phyloP scores from a whole-genome alignment of 2,113 vertebrate species.

The Peromyscus californicus region DNA sequence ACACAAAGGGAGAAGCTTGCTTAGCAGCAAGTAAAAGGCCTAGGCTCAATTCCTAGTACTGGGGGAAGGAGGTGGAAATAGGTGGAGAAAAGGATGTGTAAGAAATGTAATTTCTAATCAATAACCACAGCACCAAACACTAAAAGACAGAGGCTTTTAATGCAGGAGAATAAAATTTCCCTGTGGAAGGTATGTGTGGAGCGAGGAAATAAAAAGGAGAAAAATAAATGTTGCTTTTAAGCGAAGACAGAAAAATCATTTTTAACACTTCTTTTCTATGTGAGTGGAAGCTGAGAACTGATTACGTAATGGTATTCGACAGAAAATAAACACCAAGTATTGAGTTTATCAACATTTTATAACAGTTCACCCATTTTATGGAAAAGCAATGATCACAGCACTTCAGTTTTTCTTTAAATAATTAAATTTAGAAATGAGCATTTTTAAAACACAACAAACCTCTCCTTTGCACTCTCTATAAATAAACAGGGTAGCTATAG shows the following conservation, averaged over 20 bases:
- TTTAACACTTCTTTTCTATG: background rate
- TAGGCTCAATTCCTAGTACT: background rate
- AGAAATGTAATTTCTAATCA: constrained; percentile 61
- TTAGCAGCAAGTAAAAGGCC: background rate
- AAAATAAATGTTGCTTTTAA: constrained; percentile 40
- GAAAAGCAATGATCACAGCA: background rate
- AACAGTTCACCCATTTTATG: constrained; percentile 41
- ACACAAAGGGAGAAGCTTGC: background rate
- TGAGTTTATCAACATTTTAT: constrained; percentile 42
- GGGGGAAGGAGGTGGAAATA: background rate
- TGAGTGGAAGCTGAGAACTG: constrained; percentile 62
- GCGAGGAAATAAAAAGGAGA: constrained; percentile 47
- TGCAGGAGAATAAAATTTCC: constrained; percentile 50
- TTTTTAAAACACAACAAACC: constrained; percentile 63
- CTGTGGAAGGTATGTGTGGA: background rate
- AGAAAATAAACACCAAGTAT: constrained; percentile 60
- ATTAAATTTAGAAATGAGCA: constrained; percentile 31
- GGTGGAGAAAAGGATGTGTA: constrained; percentile 25
- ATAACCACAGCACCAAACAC: constrained; percentile 48
- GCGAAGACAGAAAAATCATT: constrained; percentile 44
- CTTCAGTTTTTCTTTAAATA: constrained; percentile 48
- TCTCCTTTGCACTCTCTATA: constrained; percentile 35
- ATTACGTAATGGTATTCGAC: constrained; percentile 62
- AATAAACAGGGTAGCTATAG: constrained; percentile 64
- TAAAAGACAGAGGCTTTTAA: constrained; percentile 52